Base-by-base conservation (phyloP, 2,888 invertebrate genomes). In the Andrena minutula region DNA sequence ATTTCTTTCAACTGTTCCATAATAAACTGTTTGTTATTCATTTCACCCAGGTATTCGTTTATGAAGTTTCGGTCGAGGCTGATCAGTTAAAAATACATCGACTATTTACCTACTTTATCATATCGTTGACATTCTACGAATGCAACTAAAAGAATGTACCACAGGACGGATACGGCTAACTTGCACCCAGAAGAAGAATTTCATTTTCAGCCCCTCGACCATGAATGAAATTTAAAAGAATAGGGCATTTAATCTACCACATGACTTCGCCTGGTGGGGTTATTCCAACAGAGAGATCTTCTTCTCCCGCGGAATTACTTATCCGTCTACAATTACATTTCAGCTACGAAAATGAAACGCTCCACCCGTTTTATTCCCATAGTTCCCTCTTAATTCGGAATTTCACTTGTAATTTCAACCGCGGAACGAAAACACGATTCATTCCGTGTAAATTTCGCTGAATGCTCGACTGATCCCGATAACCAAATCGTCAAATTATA, bases 241-340 rank as follows among this genome's bases (percentile, higher is more conserved):
- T 35, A 65, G 35, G 65, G 35, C 76, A 60, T 77, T 77, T 74
- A 77, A 74, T 65, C 74, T 60, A 64, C 65, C 65, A 49, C 56
- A 65, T 26, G 74, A 74, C 76, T 65, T 65, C n/a, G 63, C 65
- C 20, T 12, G 51, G 12, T 49, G 30, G 32, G 35, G 64, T 74
- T 49, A 74, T 65, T 73, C 28, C 10, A 23, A 23, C 74, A 35
- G 49, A 74, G 64, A 35, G 65, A 51, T 74, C 41, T 65, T 32
- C 74, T 60, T 26, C 26, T 10, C 58, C 56, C 16, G 49, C 7
- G 58, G 65, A 77, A 77, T 77, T 77, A 77, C 76, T 77, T 74
- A 74, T 77, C 58, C 64, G 20, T 49, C 26, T 74, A 60, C 76
- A 74, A 77, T 77, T 74, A 77, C 74, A 32, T 65, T 74, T 73